Evolutionary conservation across 2,113 vertebrate genomes (phyloP).

Genomic region (Dipodomys merriami): DNA sequence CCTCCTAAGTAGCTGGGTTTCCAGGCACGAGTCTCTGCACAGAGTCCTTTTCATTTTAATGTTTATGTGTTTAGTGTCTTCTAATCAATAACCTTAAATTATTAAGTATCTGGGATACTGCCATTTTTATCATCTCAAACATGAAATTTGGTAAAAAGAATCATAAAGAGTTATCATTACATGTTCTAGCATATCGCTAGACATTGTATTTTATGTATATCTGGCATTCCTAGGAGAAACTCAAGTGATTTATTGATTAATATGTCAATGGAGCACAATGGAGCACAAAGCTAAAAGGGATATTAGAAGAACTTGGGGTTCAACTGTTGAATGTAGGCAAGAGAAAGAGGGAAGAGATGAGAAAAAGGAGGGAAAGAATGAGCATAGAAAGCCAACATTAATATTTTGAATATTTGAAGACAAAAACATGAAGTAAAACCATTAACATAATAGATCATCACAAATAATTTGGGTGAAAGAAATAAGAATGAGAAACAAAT

Average conservation of each 20-base stretch:
- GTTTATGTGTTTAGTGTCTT: slow-evolving; percentile 67
- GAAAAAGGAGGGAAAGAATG: no score
- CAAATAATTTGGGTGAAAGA: not conserved
- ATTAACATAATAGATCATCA: slow-evolving; percentile 8
- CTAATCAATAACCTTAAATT: slow-evolving; percentile 72
- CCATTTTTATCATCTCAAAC: slow-evolving; percentile 56
- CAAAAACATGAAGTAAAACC: not conserved
- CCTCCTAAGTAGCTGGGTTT: no score
- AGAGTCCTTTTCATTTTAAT: slow-evolving; percentile 54
- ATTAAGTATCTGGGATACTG: slow-evolving; percentile 70
- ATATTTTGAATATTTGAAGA: slow-evolving; percentile 36
- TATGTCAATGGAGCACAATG: not conserved
- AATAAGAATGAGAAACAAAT: slow-evolving; percentile 8
- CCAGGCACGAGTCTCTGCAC: no score
- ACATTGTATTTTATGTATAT: not conserved
- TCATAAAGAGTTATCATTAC: slow-evolving; percentile 56
- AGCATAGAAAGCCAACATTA: not conserved
- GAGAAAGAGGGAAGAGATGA: not conserved
- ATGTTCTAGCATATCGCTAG: not conserved
- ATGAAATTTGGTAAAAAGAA: slow-evolving; percentile 73
- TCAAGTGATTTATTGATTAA: not conserved
- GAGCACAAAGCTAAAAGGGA: not conserved
- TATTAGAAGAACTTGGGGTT: not conserved
- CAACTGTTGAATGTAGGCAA: not conserved
- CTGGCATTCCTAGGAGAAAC: not conserved